Evolutionary conservation across 1,140 invertebrate species (phyloP), one percentile per base, ranked within the genome.

Genomic region (Halictus rubicundus): DNA sequence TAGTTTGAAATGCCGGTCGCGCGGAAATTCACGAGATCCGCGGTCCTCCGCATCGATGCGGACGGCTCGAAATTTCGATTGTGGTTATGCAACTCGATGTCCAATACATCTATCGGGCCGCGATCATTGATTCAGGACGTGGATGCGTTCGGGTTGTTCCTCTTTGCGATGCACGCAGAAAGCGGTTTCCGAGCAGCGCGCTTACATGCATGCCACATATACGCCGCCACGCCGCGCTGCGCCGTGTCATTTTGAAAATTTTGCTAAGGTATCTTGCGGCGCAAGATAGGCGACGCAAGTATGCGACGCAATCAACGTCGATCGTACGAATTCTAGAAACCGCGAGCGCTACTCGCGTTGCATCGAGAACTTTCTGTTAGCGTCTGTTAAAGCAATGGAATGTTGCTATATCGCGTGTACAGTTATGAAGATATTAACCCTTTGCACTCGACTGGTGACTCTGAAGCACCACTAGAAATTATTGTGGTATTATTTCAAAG

Each of bases 11-110:
- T 68, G 71, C 77, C 78, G 78, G 65, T 78, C 84, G 66, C 68
- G 77, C 76, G 84, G 77, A 85, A 82, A 87, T 86, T 80, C 84
- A 77, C 84, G 81, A 71, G 82, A 82, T 82, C 80, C 79, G 80
- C 80, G 84, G 83, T 86, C 70, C 79, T 79, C 84, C 84, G 75
- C 84, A 86, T 79, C 80, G 74, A 71, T 86, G 80, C 76, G 80
- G 80, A 82, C 61, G 80, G 59, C 25, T 73, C 65, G 77, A 86
- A 86, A 84, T 86, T 85, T 82, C 76, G 83, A 85, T 86, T 86
- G 80, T 76, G 84, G 80, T 85, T 79, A 76, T 84, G 79, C 80
- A 77, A 77, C 83, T 85, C 75, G 72, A 79, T 73, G 80, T 86
- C 72, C 80, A 65, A 54, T 37, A 63, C 75, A 68, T 72, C 14